These are phyloP conservation scores for Apoda limacodes DNA, from an alignment of 2,888 invertebrate species.

Conservation along the genomic window DNA sequence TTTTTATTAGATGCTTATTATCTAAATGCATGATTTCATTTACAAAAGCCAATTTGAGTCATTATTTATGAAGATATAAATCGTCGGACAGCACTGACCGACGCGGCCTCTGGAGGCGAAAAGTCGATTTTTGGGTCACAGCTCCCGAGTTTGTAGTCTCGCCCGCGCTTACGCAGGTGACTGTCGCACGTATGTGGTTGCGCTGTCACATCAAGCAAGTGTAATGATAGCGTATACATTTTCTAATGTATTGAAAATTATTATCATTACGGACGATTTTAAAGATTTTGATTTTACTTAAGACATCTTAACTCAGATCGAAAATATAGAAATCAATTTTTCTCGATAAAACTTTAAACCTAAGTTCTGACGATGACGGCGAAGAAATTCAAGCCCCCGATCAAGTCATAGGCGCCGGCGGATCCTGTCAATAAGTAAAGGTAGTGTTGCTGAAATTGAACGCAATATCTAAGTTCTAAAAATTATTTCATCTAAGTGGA, in stretches of 20 bases:
- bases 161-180: too few relatives aligned
- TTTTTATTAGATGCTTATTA: too few relatives aligned
- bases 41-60: conserved; percentile 16
- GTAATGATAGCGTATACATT: neutral
- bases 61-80: conserved; percentile 19
- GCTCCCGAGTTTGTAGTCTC: too few relatives aligned
- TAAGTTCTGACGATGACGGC: conserved; percentile 17
- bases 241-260: conserved; percentile 2
- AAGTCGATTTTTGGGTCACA: too few relatives aligned
- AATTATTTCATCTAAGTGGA: conserved; percentile 15
- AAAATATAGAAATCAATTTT: conserved; percentile 21
- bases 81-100: conserved; percentile 20
- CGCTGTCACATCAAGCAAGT: too few relatives aligned
- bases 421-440: conserved; percentile 14
- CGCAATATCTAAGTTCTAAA: conserved; percentile 11
- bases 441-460: conserved; percentile 16
- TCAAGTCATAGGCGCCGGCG: conserved; percentile 10
- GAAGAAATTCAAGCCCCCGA: conserved; percentile 14
- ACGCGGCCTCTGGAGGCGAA: conserved; percentile 15
- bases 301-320: conserved; percentile 16
- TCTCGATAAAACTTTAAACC: conserved; percentile 18
- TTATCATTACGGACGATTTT: conserved; percentile 15
- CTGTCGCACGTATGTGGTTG: too few relatives aligned
- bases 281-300: conserved; percentile 20
- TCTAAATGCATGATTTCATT: conserved; percentile 9